Evolutionary conservation across 2,888 invertebrate species (phyloP).

Genomic region (Cataglyphis livida): DNA sequence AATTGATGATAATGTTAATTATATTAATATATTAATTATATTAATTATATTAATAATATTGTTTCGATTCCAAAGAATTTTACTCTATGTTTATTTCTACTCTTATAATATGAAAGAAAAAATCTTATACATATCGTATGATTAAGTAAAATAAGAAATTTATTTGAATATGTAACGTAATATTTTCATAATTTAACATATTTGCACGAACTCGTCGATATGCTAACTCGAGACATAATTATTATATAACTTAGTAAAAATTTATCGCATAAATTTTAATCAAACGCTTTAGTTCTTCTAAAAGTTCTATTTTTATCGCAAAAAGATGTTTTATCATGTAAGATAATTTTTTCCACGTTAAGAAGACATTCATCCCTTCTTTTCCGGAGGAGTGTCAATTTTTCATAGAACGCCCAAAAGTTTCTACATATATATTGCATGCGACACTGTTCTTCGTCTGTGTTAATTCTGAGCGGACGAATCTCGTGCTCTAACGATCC

Average conservation of each 20-base stretch:
- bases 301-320: not conserved
- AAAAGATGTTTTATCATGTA: not conserved
- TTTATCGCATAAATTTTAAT: not conserved
- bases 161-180: not conserved
- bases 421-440: conserved; percentile 6
- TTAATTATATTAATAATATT: not conserved
- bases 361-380: not conserved
- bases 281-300: not conserved
- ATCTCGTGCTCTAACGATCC: conserved; percentile 65
- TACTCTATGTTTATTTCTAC: too few relatives aligned
- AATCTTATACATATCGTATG: not conserved
- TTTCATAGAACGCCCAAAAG: conserved; percentile 60
- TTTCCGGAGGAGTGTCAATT: conserved; percentile 32
- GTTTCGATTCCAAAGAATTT: not conserved
- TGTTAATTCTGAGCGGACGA: conserved; percentile 60
- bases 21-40: not conserved
- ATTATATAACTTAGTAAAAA: not conserved
- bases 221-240: not conserved
- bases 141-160: not conserved
- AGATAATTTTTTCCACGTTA: not conserved
- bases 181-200: too few relatives aligned
- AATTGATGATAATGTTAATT: not conserved
- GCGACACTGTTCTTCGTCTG: not conserved
- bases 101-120: not conserved
- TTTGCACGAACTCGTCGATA: not conserved